Evolutionary conservation across 1,140 invertebrate species (phyloP), one percentile per base, ranked within the genome.

Genomic region (Drosophila albomicans): DNA sequence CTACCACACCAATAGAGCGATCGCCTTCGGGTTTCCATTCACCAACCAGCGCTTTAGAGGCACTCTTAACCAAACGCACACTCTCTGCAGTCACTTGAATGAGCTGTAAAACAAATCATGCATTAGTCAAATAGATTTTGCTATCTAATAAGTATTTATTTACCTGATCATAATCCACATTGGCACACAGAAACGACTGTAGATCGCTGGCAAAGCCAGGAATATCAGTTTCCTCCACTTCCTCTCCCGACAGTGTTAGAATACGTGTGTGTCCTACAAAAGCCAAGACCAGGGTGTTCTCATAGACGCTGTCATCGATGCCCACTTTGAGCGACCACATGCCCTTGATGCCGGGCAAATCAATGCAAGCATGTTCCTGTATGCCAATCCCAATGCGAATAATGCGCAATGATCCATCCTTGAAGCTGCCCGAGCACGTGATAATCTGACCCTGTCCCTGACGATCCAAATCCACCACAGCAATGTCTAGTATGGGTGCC

Each of bases 371-470:
- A 93, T 99, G 97, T 93, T 99, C 99, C 91, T 99, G 98, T 59
- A 99, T 99, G 3, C 98, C 98, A 91, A 99, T 99, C 1, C 98
- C 98, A 93, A 99, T 99, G 71, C 98, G 95, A 56, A 99, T 99
- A 54, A 99, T 99, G 54, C 99, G 94, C 11, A 99, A 94, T 0
- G 98, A 99, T 0, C 99, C 99, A 94, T 99, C 99, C 93, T 99
- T 99, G 91, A 96, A 98, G n/a, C 96, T 93, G 93, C 97, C 98
- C 6, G 98, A 99, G 92, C 99, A 99, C 0, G 99, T 99, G 3
- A 99, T 98, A 61, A 99, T 95, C 93, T 99, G 99, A 6, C 98
- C 98, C 93, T 99, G 99, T 0, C 99, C 99, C 93, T 99, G 98
- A 43, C 97, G 93, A 93, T 99, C 99, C 57, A 99, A 94, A 93